Evolutionary conservation across 2,113 vertebrate species (phyloP), one percentile per base, ranked within the genome.

Genomic region (Varanus komodoensis): DNA sequence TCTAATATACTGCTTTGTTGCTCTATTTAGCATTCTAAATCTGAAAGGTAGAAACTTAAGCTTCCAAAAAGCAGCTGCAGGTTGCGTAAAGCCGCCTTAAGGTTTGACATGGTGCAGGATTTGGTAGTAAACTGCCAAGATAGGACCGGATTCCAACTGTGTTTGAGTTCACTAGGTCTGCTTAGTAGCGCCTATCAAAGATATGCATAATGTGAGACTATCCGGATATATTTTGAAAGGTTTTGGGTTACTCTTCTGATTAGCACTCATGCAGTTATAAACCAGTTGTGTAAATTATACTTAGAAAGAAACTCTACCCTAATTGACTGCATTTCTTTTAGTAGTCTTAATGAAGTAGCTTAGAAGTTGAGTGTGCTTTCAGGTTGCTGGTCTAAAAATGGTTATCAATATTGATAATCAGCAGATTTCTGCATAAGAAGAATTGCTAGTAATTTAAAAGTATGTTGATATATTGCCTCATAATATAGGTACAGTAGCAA

Each of bases 351-450:
- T 84, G 25, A 93, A 81, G 68, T 48, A 91, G 86, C 4, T 87
- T 86, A 91, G 80, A 94, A 81, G 0, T 34, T 80, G 38, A 73
- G 32, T 89, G 86, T 86, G 89, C 93, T 73, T 89, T 82, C 77
- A 93, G 0, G 94, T 44, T 78, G 38, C 75, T 7, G 8, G 5
- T n/a, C 44, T 79, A 48, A 80, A 50, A 80, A 48, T 27, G 25
- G 6, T 64, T 80, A 74, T 74, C 29, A 74, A 2, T 74, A 74
- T 64, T 64, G 61, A 64, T 64, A 64, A 64, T 2, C 57, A 19
- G 17, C 61, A 64, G 61, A 19, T 19, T 64, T 64, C 21, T 64
- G 17, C 61, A 64, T 64, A 64, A 64, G 61, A 64, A 19, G 17
- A 64, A 19, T 64, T 11, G 19, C 61, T 64, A 4, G 19, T 64